A percentile compares a stretch with the other conserved stretches of the same genome.
Evolutionary conservation across 2,888 invertebrate species (phyloP).

Genomic region (Caenorhabditis wallacei): DNA sequence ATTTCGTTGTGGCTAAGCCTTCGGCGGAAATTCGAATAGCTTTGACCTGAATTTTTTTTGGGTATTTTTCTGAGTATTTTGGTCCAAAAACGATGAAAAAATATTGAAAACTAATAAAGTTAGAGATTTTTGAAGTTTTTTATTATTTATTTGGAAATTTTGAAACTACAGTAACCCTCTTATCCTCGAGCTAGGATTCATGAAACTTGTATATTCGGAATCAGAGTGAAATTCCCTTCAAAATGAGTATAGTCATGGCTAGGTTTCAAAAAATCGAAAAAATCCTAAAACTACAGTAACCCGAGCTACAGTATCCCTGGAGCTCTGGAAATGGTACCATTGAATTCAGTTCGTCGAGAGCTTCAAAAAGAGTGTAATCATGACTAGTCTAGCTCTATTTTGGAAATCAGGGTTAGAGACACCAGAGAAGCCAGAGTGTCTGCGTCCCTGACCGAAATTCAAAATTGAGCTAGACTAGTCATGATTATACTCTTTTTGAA

Average conservation of each 20-base stretch:
- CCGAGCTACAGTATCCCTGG: neutral
- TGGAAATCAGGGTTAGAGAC: neutral
- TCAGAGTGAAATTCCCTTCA: too few relatives aligned
- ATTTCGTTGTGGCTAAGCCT: conserved; percentile 61
- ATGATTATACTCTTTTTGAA: neutral
- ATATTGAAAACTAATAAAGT: too few relatives aligned
- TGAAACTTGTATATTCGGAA: too few relatives aligned
- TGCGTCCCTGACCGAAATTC: neutral
- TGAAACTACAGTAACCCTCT: conserved; percentile 1
- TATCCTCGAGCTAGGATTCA: neutral
- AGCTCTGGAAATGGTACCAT: neutral
- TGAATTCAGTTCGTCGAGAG: neutral
- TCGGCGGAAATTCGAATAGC: conserved; percentile 54
- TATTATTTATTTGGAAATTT: too few relatives aligned
- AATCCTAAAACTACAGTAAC: too few relatives aligned
- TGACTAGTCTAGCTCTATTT: neutral
- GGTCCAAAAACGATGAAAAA: neutral
- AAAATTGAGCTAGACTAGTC: neutral
- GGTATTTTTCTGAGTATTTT: too few relatives aligned
- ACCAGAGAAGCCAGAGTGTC: neutral
- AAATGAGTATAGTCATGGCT: too few relatives aligned
- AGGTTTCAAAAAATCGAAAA: too few relatives aligned
- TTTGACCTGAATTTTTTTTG: conserved; percentile 63
- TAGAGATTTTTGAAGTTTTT: too few relatives aligned
- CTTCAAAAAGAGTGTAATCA: neutral